phyloP scores from a whole-genome alignment of 1,140 invertebrate species.

The Euschistus heros region DNA sequence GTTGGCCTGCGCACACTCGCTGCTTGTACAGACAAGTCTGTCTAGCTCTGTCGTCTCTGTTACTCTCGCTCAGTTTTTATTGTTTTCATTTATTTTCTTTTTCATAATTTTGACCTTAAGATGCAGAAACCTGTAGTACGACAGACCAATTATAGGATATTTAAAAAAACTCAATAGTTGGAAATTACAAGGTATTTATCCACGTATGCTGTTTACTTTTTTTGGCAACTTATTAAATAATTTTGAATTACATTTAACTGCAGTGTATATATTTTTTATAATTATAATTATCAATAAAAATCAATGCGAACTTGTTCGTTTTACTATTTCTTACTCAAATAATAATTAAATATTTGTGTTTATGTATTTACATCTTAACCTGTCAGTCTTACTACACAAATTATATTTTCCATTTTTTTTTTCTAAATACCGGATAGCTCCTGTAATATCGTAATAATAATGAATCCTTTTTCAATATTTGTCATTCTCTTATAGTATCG shows the following conservation, averaged over 20 bases:
- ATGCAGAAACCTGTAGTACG: neutral
- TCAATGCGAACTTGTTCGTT: neutral
- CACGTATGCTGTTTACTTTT: neutral
- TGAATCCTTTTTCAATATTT: neutral
- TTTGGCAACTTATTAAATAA: neutral
- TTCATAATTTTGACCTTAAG: neutral
- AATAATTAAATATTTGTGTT: no score
- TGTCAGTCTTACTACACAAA: neutral
- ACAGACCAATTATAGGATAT: neutral
- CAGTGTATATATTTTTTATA: neutral
- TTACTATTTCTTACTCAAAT: no score
- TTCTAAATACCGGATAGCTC: neutral
- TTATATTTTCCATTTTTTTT: neutral
- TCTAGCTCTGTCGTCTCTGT: neutral
- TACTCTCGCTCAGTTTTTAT: neutral
- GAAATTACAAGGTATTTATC: neutral
- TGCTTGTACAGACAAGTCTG: neutral
- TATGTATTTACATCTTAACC: neutral
- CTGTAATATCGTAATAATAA: neutral
- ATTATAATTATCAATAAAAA: neutral
- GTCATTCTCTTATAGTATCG: neutral
- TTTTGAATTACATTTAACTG: neutral
- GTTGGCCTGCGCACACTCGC: neutral
- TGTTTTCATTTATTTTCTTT: neutral
- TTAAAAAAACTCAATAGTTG: neutral